These are phyloP conservation scores for Tethea ocularis DNA, from an alignment of 2,888 invertebrate genomes.

Conservation along the genomic window DNA sequence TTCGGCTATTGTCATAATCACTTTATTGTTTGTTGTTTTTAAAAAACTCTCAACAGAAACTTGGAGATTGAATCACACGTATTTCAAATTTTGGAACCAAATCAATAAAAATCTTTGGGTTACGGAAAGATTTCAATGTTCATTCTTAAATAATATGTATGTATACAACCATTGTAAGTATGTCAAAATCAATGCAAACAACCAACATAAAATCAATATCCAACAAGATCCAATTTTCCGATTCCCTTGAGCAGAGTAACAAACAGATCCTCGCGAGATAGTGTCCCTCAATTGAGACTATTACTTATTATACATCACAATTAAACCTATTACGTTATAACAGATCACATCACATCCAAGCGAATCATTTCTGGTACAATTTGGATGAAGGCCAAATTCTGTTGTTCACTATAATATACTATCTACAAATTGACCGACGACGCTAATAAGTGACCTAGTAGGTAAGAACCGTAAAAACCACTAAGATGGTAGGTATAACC, in stretches of 20 bases:
- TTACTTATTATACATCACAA: constrained; percentile 22
- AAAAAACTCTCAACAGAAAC: no score
- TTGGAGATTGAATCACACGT: no score
- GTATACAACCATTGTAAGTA: background rate
- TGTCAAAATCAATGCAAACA: background rate
- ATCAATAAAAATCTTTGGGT: no score
- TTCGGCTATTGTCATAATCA: no score
- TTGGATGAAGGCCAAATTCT: constrained; percentile 62
- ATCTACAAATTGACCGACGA: constrained; percentile 49
- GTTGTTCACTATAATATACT: constrained; percentile 51
- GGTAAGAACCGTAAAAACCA: background rate
- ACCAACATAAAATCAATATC: background rate
- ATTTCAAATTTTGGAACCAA: no score
- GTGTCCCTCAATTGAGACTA: background rate
- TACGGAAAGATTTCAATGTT: background rate
- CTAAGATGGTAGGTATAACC: background rate
- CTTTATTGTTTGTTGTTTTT: no score
- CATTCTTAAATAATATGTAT: no score
- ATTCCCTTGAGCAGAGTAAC: background rate
- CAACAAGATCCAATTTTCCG: background rate
- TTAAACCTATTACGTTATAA: constrained; percentile 32
- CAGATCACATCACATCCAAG: constrained; percentile 41
- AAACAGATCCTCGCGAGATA: background rate
- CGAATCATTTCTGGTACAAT: constrained; percentile 44
- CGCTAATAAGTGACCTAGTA: constrained; percentile 18